Base-by-base conservation (phyloP, 2,888 invertebrate species). In the Phaonia tiefii region DNA sequence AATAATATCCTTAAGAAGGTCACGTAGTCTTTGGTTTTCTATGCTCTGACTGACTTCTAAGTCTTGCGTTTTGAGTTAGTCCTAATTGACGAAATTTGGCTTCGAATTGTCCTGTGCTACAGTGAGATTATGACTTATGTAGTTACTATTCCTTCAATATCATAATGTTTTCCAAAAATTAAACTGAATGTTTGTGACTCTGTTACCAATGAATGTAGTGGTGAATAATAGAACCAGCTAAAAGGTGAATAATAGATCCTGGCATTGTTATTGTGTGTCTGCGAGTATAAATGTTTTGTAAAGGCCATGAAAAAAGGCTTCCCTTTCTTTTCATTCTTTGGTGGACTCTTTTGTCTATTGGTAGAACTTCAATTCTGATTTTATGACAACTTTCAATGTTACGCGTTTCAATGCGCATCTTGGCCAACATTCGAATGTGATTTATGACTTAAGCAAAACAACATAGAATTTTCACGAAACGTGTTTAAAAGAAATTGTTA, bases 311-410 rank as follows among this genome's bases (percentile, higher is more conserved):
- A 13, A 25, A 58, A 58, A 39, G 70, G 26, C 70, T 58, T 46
- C 42, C 26, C 17, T 58, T 42, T 31, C 20, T 71, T 20, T 5
- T 13, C 25, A 22, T 54, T 54, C 54, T 54, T 54, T 22, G 31
- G 31, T 8, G 13, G 22, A 11, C 22, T 7, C 22, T 25, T 51
- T 54, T 17, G 20, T 31, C 56, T 51, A 22, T 15, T 44, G 25
- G 42, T 44, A 25, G 1, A 20, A 22, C 42, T 70, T 71, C 8
- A 5, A 8, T 31, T 8, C 3, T 5, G 8, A 31, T 31, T 31
- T 17, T 58, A 71, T 71, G 58, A 13, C 7, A 58, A 65, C n/a
- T n/a, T n/a, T 73, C 65, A 54, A 73, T 73, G 73, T 37, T 26
- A 42, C 46, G 1, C 11, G 0, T 8, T 13, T 46, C 3, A 3